A percentile compares a stretch with the other conserved stretches of the same genome.
Evolutionary conservation across 2,113 vertebrate species (phyloP).

Genomic region (Oryzias melastigma): DNA sequence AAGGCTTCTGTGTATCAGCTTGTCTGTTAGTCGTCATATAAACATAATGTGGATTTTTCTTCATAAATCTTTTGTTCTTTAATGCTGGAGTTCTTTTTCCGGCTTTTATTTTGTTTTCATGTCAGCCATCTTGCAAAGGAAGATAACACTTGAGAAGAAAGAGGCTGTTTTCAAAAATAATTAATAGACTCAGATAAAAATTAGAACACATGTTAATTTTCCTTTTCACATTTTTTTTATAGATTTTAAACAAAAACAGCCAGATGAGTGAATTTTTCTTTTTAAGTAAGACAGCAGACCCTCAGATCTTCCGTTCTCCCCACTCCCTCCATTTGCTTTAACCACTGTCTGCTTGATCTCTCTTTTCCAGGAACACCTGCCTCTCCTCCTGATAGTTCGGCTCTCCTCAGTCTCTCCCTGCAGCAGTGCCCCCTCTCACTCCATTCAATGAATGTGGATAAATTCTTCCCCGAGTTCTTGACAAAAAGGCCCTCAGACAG

Average conservation of each 20-base stretch:
- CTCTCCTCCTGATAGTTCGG: slow-evolving; percentile 35
- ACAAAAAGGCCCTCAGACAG: slow-evolving; percentile 66
- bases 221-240: slow-evolving; percentile 8
- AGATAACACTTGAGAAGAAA: neutral
- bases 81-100: neutral
- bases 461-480: slow-evolving; percentile 63
- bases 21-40: neutral
- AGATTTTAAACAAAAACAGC: neutral
- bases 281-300: slow-evolving; percentile 8
- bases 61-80: neutral
- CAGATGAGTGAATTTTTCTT: neutral
- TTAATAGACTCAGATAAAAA: neutral
- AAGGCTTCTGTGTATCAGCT: neutral
- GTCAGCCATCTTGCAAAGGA: neutral
- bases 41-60: neutral
- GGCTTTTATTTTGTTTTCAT: neutral
- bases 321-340: slow-evolving; percentile 20
- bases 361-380: slow-evolving; percentile 50
- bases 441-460: slow-evolving; percentile 55
- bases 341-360: slow-evolving; percentile 43
- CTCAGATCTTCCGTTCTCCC: slow-evolving; percentile 37
- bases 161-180: neutral
- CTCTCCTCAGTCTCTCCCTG: slow-evolving; percentile 56
- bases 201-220: neutral
- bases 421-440: slow-evolving; percentile 17